A percentile compares a stretch with the other conserved stretches of the same genome.
Evolutionary conservation across 2,888 invertebrate species (phyloP).

Genomic region (Ryuthela nishihirai): DNA sequence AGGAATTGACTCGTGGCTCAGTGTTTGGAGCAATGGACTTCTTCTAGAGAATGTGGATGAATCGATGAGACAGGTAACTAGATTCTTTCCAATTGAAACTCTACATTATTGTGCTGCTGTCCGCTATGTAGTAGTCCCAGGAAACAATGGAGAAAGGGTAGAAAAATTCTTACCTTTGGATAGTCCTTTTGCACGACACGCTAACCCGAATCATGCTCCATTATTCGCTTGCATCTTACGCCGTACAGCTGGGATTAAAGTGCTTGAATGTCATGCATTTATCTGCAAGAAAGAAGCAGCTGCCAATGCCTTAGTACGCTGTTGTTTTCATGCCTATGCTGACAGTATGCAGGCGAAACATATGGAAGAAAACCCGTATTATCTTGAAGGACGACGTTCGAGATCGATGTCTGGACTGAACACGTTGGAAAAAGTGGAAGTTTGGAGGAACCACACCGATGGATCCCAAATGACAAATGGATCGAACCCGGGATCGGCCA

Average conservation of each 20-base stretch:
- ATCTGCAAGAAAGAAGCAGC: conserved; percentile 95
- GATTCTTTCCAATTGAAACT: conserved; percentile 93
- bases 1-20: conserved; percentile 93
- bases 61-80: conserved; percentile 85
- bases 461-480: conserved; percentile 12
- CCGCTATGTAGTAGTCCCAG: conserved; percentile 71
- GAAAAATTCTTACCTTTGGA: conserved; percentile 80
- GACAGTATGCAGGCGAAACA: conserved; percentile 90
- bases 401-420: conserved; percentile 41
- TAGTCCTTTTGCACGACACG: conserved; percentile 93
- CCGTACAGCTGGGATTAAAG: conserved; percentile 93
- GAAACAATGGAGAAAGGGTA: conserved; percentile 48
- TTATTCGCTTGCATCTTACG: conserved; percentile 94
- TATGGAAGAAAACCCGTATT: conserved; percentile 52
- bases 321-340: conserved; percentile 96
- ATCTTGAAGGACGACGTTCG: conserved; percentile 37
- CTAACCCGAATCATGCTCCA: conserved; percentile 90
- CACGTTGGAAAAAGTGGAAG: conserved; percentile 40
- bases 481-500: not conserved
- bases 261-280: conserved; percentile 97
- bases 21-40: conserved; percentile 95
- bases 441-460: conserved; percentile 34
- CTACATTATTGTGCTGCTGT: conserved; percentile 95
- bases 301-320: conserved; percentile 93
- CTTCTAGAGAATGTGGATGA: conserved; percentile 91